A percentile compares a stretch with the other conserved stretches of the same genome.
Evolutionary conservation across 2,888 invertebrate genomes (phyloP).

Genomic region (Tiliacea aurago): DNA sequence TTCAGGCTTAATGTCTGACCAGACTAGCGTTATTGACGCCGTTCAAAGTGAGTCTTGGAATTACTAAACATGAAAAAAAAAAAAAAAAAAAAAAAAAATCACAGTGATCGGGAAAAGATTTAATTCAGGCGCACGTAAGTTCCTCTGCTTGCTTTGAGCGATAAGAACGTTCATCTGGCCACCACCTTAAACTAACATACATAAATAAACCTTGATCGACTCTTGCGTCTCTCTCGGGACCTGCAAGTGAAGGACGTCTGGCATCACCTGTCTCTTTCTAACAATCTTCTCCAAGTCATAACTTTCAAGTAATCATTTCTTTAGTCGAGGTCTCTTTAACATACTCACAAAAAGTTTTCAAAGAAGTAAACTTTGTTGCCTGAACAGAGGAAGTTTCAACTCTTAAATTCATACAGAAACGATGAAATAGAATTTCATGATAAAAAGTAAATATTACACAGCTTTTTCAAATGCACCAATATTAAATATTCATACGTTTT

Average conservation of each 20-base stretch:
- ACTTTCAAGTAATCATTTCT: slow-evolving; percentile 28
- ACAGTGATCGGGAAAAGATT: background rate
- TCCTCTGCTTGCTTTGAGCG: background rate
- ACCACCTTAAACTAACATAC: slow-evolving; percentile 11
- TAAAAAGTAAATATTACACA: background rate
- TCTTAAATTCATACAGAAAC: background rate
- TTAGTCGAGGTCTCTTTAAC: slow-evolving; percentile 21
- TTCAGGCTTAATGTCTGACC: background rate
- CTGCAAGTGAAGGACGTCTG: slow-evolving; percentile 17
- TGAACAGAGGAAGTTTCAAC: background rate
- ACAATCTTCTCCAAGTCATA: slow-evolving; percentile 33
- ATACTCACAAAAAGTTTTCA: slow-evolving; percentile 18
- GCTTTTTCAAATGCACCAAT: background rate
- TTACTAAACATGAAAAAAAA: no score
- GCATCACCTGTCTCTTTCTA: slow-evolving; percentile 12
- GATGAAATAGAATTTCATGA: background rate
- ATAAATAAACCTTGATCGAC: slow-evolving; percentile 30
- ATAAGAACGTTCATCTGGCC: background rate
- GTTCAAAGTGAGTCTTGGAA: background rate
- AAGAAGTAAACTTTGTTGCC: slow-evolving; percentile 24
- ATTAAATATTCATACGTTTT: background rate
- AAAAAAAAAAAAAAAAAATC: no score
- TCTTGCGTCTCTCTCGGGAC: slow-evolving; percentile 22
- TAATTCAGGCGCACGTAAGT: background rate
- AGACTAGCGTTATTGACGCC: background rate